Evolutionary conservation across 2,797 vertebrate genomes (phyloP).

Genomic region (Chiroxiphia lanceolata): DNA sequence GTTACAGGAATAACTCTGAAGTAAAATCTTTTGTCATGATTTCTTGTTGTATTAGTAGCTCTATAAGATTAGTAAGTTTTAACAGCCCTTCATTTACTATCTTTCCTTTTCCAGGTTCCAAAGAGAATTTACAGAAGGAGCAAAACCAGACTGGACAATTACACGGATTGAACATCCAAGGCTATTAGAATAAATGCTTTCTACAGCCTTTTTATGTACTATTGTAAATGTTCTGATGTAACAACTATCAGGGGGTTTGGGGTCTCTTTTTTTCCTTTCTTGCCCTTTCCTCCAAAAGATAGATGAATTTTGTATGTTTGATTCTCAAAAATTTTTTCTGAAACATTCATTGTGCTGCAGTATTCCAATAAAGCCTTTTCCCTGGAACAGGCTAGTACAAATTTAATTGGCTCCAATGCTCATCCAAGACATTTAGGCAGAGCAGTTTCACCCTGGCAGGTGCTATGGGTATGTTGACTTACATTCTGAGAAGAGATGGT

Average conservation of each 20-base stretch:
- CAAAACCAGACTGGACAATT: conserved; percentile 92
- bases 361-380: conserved; percentile 60
- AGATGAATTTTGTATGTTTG: conserved; percentile 59
- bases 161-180: conserved; percentile 91
- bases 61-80: neutral
- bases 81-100: neutral
- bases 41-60: neutral
- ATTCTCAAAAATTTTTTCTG: neutral
- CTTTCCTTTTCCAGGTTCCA: conserved; percentile 83
- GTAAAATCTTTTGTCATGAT: neutral
- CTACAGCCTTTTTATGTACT: conserved; percentile 26
- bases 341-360: neutral
- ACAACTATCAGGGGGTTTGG: conserved; percentile 6
- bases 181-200: conserved; percentile 83
- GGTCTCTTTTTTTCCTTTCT: neutral
- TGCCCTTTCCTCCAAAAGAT: neutral
- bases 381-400: neutral
- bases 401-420: neutral
- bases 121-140: conserved; percentile 94
- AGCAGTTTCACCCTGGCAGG: neutral
- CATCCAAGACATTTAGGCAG: neutral
- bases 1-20: neutral
- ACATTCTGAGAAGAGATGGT: neutral
- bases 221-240: conserved; percentile 41
- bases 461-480: neutral